A percentile compares a stretch with the other conserved stretches of the same genome.
Evolutionary conservation across 2,888 invertebrate genomes (phyloP).

Genomic region (Chromoteleia sp.): DNA sequence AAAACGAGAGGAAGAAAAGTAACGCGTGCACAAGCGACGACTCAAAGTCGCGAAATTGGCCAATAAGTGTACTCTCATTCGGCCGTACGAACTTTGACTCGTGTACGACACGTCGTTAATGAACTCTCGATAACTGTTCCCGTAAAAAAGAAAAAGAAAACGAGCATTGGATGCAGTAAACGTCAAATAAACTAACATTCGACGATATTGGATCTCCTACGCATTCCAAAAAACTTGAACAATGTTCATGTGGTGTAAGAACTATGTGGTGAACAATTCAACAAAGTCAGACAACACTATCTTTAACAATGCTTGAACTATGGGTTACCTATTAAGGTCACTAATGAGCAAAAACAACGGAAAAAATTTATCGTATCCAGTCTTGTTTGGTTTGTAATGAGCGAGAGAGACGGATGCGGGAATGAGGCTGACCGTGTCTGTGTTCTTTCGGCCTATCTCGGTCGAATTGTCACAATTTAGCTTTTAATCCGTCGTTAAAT

Average conservation of each 20-base stretch:
- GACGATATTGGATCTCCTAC: conserved; percentile 76
- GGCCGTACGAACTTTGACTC: conserved; percentile 14
- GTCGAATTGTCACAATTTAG: conserved; percentile 8
- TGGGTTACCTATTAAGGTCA: conserved; percentile 69
- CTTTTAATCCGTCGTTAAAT: conserved; percentile 19
- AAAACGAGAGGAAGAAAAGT: conserved; percentile 5
- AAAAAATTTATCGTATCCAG: conserved; percentile 70
- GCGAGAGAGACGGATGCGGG: conserved; percentile 6
- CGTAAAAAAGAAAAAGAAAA: conserved; percentile 69
- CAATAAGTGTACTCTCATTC: conserved; percentile 23
- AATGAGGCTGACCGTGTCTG: not conserved
- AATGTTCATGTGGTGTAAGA: conserved; percentile 62
- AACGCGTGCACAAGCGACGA: not conserved
- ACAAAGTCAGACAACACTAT: conserved; percentile 77
- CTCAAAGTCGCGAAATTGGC: conserved; percentile 10
- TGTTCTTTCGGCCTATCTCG: conserved; percentile 16
- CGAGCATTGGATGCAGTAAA: conserved; percentile 78
- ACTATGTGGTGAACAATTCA: conserved; percentile 72
- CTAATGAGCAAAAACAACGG: conserved; percentile 71
- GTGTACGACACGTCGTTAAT: conserved; percentile 30
- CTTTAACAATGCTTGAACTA: conserved; percentile 74
- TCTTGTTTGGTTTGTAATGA: conserved; percentile 54
- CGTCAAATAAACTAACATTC: conserved; percentile 76
- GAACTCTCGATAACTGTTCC: conserved; percentile 50
- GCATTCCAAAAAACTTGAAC: conserved; percentile 79